phyloP scores from a whole-genome alignment of 1,140 invertebrate genomes.

The Trissolcus basalis region DNA sequence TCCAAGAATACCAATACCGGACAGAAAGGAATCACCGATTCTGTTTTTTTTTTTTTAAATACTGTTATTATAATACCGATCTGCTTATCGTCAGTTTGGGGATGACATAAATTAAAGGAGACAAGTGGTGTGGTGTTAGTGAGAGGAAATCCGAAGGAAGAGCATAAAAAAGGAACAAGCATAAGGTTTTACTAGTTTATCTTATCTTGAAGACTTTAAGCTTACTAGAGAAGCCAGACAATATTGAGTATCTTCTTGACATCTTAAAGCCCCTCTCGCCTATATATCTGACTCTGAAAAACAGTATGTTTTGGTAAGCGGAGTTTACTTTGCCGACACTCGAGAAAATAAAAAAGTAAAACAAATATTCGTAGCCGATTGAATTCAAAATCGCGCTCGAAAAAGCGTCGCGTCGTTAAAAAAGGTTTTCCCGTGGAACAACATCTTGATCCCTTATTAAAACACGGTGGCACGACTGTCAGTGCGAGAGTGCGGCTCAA shows the following conservation, averaged over 20 bases:
- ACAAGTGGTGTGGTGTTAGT: not conserved
- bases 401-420: not conserved
- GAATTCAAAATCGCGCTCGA: conserved; percentile 5
- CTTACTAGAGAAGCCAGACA: conserved; percentile 18
- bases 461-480: too few relatives aligned
- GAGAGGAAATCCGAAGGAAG: conserved; percentile 17
- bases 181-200: conserved; percentile 38
- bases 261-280: conserved; percentile 3
- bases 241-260: conserved; percentile 25
- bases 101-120: too few relatives aligned
- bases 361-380: conserved; percentile 38
- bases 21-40: too few relatives aligned
- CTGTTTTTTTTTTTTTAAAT: too few relatives aligned
- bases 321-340: conserved; percentile 39
- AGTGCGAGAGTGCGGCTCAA: too few relatives aligned
- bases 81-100: too few relatives aligned
- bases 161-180: conserved; percentile 31
- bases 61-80: too few relatives aligned
- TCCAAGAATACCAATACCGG: too few relatives aligned
- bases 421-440: conserved; percentile 13
- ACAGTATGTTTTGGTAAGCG: conserved; percentile 35
- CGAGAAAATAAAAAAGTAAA: conserved; percentile 31
- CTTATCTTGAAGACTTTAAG: conserved; percentile 29
- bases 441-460: conserved; percentile 3
- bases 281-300: not conserved